Evolutionary conservation across 1,140 invertebrate species (phyloP).

Genomic region (Atta texana): DNA sequence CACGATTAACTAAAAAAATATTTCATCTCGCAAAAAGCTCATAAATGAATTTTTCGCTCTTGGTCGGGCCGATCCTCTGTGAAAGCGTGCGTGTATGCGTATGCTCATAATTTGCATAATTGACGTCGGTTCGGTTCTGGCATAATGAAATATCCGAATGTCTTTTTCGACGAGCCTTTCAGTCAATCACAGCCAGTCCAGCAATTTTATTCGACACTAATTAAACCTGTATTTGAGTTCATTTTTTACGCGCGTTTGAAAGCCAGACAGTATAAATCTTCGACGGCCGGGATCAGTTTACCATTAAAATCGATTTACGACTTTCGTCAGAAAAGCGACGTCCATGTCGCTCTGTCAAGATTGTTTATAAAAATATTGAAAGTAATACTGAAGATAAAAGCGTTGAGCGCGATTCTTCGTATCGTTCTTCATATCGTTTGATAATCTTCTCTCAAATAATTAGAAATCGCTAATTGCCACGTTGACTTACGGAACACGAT

Average conservation of each 20-base stretch:
- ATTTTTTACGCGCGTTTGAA: constrained; percentile 69
- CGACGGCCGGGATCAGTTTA: constrained; percentile 53
- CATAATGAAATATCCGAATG: constrained; percentile 73
- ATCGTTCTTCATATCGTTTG: neutral
- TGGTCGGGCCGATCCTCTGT: constrained; percentile 33
- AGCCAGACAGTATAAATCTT: constrained; percentile 71
- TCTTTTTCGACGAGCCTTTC: constrained; percentile 65
- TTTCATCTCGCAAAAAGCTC: constrained; percentile 55
- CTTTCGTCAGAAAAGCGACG: neutral
- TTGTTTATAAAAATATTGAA: constrained; percentile 14
- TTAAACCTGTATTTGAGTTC: constrained; percentile 71
- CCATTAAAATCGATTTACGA: constrained; percentile 53
- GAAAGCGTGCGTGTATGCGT: constrained; percentile 27
- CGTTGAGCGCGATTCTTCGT: constrained; percentile 32
- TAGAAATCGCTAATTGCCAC: constrained; percentile 70
- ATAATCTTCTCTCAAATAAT: constrained; percentile 53
- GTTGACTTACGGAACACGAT: constrained; percentile 38
- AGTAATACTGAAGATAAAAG: neutral
- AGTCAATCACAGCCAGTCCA: constrained; percentile 64
- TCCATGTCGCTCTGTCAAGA: constrained; percentile 15
- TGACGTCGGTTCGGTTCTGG: constrained; percentile 57
- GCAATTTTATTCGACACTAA: constrained; percentile 69
- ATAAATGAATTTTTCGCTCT: constrained; percentile 57
- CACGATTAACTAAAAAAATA: constrained; percentile 67
- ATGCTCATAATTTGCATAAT: constrained; percentile 72